Evolutionary conservation across 2,888 invertebrate genomes (phyloP), one percentile per base, ranked within the genome.

Genomic region (Aphodius sticticus): DNA sequence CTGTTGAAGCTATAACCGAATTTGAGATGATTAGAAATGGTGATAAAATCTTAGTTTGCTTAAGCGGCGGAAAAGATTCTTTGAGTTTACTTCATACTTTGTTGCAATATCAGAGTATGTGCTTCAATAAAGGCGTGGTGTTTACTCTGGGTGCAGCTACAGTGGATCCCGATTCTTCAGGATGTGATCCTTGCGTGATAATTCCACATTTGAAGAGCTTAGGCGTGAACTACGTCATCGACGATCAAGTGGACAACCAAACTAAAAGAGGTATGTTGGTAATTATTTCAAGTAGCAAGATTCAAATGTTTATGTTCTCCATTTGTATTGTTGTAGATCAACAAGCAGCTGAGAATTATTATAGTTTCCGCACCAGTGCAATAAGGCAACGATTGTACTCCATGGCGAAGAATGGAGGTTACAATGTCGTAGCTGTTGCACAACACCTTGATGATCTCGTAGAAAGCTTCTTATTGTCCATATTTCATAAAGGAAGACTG

Each of bases 391-490:
- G 95, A 81, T 92, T 96, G 69, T 96, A 96, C 87, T 91, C 93
- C 0, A 92, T 95, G 37, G 96, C 96, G 0, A 92, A 94, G 81
- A 91, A 93, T 78, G 93, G 95, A 84, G 94, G 94, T 0, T 97
- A 96, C 90, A 95, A 96, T 87, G 97, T 97, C 2, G 91, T 96
- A n/a, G 97, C 96, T 0, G 90, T 97, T 53, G 97, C 96, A 1
- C 97, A 97, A 87, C 95, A 95, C 87, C 89, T 97, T 77, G 97
- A 97, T 89, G 96, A 96, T 88, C 91, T 97, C 6, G 94, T 96
- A 35, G 94, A 95, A 86, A 94, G 94, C 81, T 96, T 97, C 89
- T 89, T 97, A 81, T 93, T 96, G 86, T 94, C 95, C 0, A 92
- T 95, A 12, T 94, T 97, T 86, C 95, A 96, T 86, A 95, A 93